A percentile compares a stretch with the other conserved stretches of the same genome.
phyloP scores from a whole-genome alignment of 2,113 vertebrate species.

The Lucifuga dentata region DNA sequence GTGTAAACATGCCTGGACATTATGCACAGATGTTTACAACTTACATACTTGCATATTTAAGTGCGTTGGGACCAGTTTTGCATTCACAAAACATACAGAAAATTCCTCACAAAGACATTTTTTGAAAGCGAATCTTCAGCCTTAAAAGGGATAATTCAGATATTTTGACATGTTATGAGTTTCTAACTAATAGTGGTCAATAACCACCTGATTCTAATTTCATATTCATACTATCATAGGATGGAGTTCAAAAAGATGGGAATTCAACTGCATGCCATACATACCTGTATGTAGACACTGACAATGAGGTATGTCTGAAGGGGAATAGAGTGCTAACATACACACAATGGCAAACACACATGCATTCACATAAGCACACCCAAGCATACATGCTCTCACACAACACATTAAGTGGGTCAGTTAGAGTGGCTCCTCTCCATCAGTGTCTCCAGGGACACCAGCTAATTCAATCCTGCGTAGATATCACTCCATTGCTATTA shows the following conservation, averaged over 20 bases:
- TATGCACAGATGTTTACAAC: background rate
- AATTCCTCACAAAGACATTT: constrained; percentile 9
- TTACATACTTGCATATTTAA: background rate
- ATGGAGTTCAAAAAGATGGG: background rate
- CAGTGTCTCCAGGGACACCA: constrained; percentile 51
- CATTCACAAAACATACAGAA: constrained; percentile 21
- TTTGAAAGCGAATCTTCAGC: background rate
- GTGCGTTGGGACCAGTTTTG: background rate
- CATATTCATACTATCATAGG: constrained; percentile 4
- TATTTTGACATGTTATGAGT: background rate
- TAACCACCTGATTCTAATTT: constrained; percentile 21
- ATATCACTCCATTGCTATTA: constrained; percentile 63
- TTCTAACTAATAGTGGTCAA: no score
- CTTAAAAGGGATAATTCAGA: background rate
- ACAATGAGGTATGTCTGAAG: constrained; percentile 7
- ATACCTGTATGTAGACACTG: background rate
- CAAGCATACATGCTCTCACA: constrained; percentile 25
- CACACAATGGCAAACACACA: constrained; percentile 37
- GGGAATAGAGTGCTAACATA: constrained; percentile 9
- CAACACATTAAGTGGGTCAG: constrained; percentile 65
- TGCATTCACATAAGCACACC: no score
- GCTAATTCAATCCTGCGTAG: constrained; percentile 67
- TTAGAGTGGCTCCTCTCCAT: constrained; percentile 44
- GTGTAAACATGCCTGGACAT: no score
- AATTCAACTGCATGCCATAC: background rate